Evolutionary conservation across 2,888 invertebrate species (phyloP).

Genomic region (Tachina lurida): DNA sequence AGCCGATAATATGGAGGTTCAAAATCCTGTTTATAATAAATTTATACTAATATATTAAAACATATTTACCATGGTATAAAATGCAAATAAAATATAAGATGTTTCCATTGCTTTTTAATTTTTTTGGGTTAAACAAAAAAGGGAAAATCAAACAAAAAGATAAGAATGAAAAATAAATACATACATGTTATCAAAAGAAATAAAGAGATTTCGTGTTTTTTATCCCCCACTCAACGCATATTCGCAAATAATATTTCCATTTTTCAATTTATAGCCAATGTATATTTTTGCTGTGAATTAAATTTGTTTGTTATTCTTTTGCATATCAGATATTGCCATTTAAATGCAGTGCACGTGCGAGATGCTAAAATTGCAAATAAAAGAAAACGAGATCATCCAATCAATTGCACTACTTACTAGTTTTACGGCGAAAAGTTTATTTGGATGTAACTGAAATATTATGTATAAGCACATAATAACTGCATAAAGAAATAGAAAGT

Average conservation of each 20-base stretch:
- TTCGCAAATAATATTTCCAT: conserved; percentile 56
- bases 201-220: conserved; percentile 66
- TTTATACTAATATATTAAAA: neutral
- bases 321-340: conserved; percentile 39
- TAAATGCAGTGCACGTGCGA: conserved; percentile 63
- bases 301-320: neutral
- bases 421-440: neutral
- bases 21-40: too few relatives aligned
- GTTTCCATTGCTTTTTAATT: conserved; percentile 16
- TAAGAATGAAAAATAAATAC: conserved; percentile 12
- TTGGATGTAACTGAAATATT: neutral
- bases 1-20: too few relatives aligned
- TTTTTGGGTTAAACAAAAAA: conserved; percentile 32
- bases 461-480: too few relatives aligned
- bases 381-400: conserved; percentile 26
- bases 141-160: conserved; percentile 11
- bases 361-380: conserved; percentile 46
- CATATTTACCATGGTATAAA: conserved; percentile 25
- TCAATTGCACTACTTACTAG: neutral
- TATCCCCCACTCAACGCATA: conserved; percentile 46
- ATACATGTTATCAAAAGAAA: conserved; percentile 54
- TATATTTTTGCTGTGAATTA: conserved; percentile 25
- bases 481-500: too few relatives aligned
- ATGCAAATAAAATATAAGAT: neutral
- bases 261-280: conserved; percentile 67